These are phyloP conservation scores for Melitaea cinxia DNA, from an alignment of 1,140 invertebrate species.

Conservation along the genomic window DNA sequence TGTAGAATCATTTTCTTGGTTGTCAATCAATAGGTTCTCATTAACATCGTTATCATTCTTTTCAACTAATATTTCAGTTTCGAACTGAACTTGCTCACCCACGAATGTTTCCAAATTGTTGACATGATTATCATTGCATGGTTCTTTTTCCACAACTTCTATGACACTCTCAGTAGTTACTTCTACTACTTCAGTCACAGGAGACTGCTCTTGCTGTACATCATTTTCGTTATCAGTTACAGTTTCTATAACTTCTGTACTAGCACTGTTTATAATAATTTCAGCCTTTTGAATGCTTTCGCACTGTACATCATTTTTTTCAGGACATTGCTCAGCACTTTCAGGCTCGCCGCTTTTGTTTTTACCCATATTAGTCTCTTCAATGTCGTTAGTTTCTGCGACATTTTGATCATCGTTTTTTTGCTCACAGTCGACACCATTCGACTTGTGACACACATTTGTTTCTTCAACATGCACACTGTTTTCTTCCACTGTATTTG, in stretches of 20 bases:
- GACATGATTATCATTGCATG: constrained; percentile 40
- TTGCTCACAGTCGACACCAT: constrained; percentile 54
- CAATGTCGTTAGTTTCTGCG: not conserved
- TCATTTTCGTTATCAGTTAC: not conserved
- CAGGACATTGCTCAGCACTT: constrained; percentile 10
- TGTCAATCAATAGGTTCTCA: constrained; percentile 45
- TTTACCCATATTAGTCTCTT: constrained; percentile 4
- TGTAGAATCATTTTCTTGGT: constrained; percentile 42
- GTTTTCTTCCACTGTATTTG: constrained; percentile 43
- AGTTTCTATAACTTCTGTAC: not conserved
- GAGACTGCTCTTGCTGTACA: not conserved
- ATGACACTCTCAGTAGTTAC: constrained; percentile 17
- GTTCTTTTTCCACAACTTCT: constrained; percentile 22
- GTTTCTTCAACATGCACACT: constrained; percentile 39
- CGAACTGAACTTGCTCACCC: constrained; percentile 57
- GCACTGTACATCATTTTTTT: constrained; percentile 9
- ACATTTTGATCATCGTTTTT: constrained; percentile 16
- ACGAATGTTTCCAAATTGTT: constrained; percentile 36
- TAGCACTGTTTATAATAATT: not conserved
- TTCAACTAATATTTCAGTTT: constrained; percentile 71
- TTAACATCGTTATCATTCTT: constrained; percentile 54
- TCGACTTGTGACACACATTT: constrained; percentile 64
- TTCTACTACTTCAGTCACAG: not conserved
- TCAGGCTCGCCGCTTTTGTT: constrained; percentile 12
- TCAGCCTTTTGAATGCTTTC: not conserved